Evolutionary conservation across 2,888 invertebrate species (phyloP), one percentile per base, ranked within the genome.

Genomic region (Erynnis tages): DNA sequence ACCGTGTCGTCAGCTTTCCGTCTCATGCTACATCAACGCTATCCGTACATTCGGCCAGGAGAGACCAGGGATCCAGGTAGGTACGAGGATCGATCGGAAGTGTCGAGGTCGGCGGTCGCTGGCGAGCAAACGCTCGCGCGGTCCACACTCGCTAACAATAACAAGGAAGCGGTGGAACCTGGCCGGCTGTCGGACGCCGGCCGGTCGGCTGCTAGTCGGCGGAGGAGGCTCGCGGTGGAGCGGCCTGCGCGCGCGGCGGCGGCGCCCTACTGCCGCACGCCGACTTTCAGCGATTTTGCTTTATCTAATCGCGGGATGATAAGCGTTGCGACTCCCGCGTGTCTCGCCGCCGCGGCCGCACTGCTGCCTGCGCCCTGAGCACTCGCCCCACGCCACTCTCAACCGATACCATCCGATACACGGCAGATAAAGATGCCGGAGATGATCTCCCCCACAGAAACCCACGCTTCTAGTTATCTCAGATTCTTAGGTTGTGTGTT

Each of bases 261-360:
- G 65, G 61, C 61, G 57, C 67, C 69, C 76, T 74, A 76, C 82
- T 76, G 79, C 72, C 67, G 64, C 63, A 53, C 61, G 62, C 58
- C 54, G 59, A 66, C 58, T 69, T 63, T 63, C 60, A 67, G 67
- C 76, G 69, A 70, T 70, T 73, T 70, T 64, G 73, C 80, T 79
- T 79, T 83, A 84, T 84, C 83, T 83, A 83, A 83, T 83, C 83
- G 78, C 65, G 55, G 67, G 71, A 69, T 65, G 82, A 83, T 82
- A 82, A 70, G 67, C 63, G 62, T 59, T 61, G 59, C 67, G 67
- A 32, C 55, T 54, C 56, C 38, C 55, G 54, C 56, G 54, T 58
- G 69, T 66, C 71, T 68, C 67, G 67, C 49, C 27, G 17, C 16
- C 49, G 32, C 29, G 27, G 27, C 25, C 32, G 23, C 35, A 25